Percentiles rank a stretch among this genome's conserved stretches.
These are phyloP conservation scores for Aythya fuligula DNA, from an alignment of 2,797 vertebrate species.

Conservation along the genomic window DNA sequence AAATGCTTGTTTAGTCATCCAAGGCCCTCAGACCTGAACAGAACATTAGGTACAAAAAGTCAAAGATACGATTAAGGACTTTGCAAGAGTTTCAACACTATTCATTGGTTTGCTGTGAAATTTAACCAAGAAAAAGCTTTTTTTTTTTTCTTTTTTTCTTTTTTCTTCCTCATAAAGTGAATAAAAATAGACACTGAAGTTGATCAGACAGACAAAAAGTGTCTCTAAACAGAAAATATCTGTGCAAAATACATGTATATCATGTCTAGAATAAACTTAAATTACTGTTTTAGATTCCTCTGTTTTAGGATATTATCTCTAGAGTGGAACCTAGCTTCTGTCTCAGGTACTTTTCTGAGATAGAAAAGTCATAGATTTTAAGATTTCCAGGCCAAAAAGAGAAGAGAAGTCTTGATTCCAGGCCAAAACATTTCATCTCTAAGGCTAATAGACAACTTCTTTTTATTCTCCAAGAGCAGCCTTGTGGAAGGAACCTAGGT, in stretches of 20 bases:
- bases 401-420: background rate
- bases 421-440: background rate
- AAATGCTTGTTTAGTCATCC: background rate
- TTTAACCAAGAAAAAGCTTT: accelerated
- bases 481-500: background rate
- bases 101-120: background rate
- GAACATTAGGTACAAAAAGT: background rate
- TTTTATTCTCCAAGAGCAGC: background rate
- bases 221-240: background rate
- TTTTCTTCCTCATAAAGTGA: background rate
- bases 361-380: background rate
- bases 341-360: background rate
- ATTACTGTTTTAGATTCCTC: background rate
- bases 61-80: background rate
- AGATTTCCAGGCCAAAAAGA: background rate
- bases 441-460: background rate
- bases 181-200: background rate
- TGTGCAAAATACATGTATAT: background rate
- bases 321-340: background rate
- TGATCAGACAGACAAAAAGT: background rate
- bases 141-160: too few species aligned
- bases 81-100: background rate
- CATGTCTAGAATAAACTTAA: background rate
- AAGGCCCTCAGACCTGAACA: background rate
- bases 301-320: background rate